Evolutionary conservation across 2,888 invertebrate species (phyloP).

Genomic region (Ethmia dodecea): DNA sequence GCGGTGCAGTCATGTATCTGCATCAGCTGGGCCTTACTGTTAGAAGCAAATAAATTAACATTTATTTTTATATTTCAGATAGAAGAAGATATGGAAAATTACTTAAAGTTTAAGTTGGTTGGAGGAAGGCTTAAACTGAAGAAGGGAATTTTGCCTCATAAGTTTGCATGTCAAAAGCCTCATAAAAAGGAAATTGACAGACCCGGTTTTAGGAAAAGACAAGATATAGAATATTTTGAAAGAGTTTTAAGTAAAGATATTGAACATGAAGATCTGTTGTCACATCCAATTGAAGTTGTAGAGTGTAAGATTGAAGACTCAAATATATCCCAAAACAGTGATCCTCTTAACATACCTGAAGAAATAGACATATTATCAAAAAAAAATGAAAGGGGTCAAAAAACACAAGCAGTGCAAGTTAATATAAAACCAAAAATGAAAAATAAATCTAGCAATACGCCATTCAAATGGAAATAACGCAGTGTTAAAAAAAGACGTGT

Average conservation of each 20-base stretch:
- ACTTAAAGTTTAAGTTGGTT: too few species aligned
- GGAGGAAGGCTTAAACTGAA: too few species aligned
- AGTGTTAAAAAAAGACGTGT: constrained; percentile 5
- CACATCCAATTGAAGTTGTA: constrained; percentile 7
- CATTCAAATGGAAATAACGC: constrained; percentile 4
- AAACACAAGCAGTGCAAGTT: constrained; percentile 9
- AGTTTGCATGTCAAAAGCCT: constrained; percentile 14
- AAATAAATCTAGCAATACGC: constrained; percentile 9
- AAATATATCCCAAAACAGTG: not conserved
- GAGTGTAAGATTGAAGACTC: constrained; percentile 2
- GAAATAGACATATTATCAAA: constrained; percentile 3
- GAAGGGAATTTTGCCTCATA: too few species aligned
- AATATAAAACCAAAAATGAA: constrained; percentile 7
- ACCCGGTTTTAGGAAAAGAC: constrained; percentile 5
- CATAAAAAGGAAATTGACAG: constrained; percentile 4
- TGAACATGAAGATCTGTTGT: constrained; percentile 10
- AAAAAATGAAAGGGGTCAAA: constrained; percentile 1
- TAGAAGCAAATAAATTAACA: too few species aligned
- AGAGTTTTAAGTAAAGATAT: constrained; percentile 9
- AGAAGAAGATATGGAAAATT: too few species aligned
- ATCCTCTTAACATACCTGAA: constrained; percentile 2
- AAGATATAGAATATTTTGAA: constrained; percentile 8
- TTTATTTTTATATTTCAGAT: too few species aligned
- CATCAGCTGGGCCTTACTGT: too few species aligned
- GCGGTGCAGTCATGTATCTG: not conserved